Evolutionary conservation across 64 coral and sea anemone species (phyloP), one percentile per base, ranked within the genome.

Genomic region (Actinia equina): DNA sequence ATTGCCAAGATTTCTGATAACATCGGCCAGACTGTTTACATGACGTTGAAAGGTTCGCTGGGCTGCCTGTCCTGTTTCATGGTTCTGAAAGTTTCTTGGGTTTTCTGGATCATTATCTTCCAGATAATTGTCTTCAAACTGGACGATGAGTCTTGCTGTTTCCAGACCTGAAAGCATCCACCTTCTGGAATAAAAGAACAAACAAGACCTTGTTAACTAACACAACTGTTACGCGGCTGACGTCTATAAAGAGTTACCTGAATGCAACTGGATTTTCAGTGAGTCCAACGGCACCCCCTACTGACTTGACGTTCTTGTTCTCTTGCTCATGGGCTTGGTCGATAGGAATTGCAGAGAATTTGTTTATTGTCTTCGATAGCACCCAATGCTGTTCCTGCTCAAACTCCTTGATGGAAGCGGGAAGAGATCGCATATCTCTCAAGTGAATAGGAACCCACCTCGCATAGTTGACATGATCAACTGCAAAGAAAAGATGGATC

Each of bases 161-260:
- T 92, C 91, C 9, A 86, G 91, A 18, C 91, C 90, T 60, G 91
- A 88, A 8, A 92, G 86, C 91, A 92, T 92, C 91, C 86, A 92
- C n/a, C 86, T 52, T 26, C 91, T 92, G 15, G 7, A 87, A 56
- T 81, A 42, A 87, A 23, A 56, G 85, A 92, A 86, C 62, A 79
- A 77, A 44, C 26, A 46, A 45, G 30, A 37, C 30, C 30, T 37
- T 37, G 30, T 37, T 37, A 37, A 37, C 30, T 37, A 37, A 37
- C 30, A 37, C 30, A 37, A 37, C 30, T 37, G 30, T 37, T 37
- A 37, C 30, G 30, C 30, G 30, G 30, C 30, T 37, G 30, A 37
- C 30, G 30, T 37, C 30, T 37, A 37, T 37, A 37, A 37, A 37
- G 17, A 6, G 43, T 14, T 86, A 86, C 74, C 92, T 93, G 65